Conservation (phyloP, 1,140 invertebrate species). For the Delia radicum region DNA sequence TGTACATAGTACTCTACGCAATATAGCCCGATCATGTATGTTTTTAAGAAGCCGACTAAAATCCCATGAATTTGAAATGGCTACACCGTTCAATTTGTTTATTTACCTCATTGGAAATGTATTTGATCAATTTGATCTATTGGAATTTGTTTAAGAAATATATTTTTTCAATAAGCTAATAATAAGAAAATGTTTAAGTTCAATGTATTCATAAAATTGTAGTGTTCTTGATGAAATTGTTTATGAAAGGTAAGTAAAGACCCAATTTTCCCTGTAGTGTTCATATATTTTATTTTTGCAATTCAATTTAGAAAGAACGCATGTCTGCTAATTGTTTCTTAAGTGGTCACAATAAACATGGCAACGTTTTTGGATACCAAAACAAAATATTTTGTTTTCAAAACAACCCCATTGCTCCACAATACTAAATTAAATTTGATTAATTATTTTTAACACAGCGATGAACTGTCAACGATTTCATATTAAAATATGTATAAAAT, state of each 20-base stretch:
- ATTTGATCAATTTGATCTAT: constrained; percentile 46
- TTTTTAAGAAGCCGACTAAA: constrained; percentile 35
- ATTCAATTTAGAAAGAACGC: no score
- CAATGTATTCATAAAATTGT: not conserved
- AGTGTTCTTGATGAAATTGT: not conserved
- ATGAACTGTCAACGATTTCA: constrained; percentile 8
- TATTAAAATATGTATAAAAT: constrained; percentile 11
- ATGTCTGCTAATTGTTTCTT: not conserved
- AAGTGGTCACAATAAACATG: not conserved
- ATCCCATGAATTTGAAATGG: constrained; percentile 34
- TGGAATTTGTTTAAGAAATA: constrained; percentile 27
- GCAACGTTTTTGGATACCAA: not conserved
- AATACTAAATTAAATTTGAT: not conserved
- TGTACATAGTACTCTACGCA: constrained; percentile 45
- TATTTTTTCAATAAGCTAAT: not conserved
- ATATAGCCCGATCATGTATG: constrained; percentile 44
- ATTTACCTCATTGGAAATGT: constrained; percentile 41
- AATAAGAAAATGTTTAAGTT: not conserved
- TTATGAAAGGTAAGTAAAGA: no score
- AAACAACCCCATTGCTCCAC: not conserved
- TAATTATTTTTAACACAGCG: not conserved
- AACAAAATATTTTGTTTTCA: not conserved
- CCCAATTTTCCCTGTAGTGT: no score
- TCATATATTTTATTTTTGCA: no score
- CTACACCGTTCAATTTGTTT: constrained; percentile 48